Percentiles rank a stretch among this genome's conserved stretches.
Conservation (phyloP, 2,888 invertebrate species). For the Zaprionus obscuricornis region DNA sequence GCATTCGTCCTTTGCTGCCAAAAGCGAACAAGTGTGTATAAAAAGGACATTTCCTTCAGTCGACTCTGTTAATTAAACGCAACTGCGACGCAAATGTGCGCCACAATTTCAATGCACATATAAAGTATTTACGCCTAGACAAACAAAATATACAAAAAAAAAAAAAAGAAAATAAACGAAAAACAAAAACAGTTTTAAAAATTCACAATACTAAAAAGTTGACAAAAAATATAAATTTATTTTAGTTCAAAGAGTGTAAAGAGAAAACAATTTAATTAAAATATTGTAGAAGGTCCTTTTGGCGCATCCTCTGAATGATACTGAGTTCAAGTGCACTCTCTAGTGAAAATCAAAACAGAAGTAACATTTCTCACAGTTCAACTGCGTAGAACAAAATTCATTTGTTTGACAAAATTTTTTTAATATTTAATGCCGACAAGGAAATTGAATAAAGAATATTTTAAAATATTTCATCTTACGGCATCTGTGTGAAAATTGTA, state of each 20-base stretch:
- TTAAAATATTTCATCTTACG: constrained; percentile 13
- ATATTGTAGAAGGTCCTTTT: constrained; percentile 30
- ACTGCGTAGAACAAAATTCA: constrained; percentile 59
- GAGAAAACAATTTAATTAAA: constrained; percentile 7
- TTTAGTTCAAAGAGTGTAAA: constrained; percentile 2
- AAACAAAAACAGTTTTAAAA: background rate
- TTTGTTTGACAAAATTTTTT: constrained; percentile 10
- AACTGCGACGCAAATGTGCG: constrained; percentile 65
- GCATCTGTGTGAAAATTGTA: constrained; percentile 1
- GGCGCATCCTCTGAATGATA: constrained; percentile 37
- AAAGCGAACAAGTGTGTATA: constrained; percentile 82
- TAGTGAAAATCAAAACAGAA: constrained; percentile 44
- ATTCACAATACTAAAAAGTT: background rate
- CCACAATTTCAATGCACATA: constrained; percentile 28
- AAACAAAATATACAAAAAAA: constrained; percentile 20
- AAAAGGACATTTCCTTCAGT: constrained; percentile 75
- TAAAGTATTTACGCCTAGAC: constrained; percentile 40
- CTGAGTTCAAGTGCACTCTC: constrained; percentile 51
- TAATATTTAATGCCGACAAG: constrained; percentile 31
- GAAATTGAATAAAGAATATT: too few species aligned
- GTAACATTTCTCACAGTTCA: constrained; percentile 29
- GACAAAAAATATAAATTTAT: background rate
- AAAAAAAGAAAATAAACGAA: constrained; percentile 7
- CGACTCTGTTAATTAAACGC: constrained; percentile 69
- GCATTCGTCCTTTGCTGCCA: constrained; percentile 43